Evolutionary conservation across 2,888 invertebrate genomes (phyloP).

Genomic region (Polyploca ridens): DNA sequence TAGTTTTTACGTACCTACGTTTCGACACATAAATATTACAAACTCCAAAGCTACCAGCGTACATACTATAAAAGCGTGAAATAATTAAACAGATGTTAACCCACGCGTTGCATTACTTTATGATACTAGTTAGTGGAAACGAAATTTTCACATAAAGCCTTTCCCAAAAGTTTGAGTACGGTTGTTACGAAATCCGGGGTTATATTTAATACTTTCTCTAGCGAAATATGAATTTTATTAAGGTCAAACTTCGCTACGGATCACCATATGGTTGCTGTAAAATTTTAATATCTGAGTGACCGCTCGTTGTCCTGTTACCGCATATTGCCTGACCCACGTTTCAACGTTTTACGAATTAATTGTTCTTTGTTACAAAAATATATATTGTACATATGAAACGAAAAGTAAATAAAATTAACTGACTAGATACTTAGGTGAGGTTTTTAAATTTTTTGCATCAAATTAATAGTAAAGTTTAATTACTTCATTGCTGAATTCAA

Average conservation of each 20-base stretch:
- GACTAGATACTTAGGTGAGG: no score
- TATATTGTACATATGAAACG: no score
- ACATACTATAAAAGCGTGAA: slow-evolving; percentile 1
- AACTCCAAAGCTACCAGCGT: background rate
- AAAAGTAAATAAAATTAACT: no score
- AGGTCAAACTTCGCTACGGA: slow-evolving; percentile 33
- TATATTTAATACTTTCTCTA: slow-evolving; percentile 32
- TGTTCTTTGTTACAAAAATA: background rate
- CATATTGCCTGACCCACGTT: background rate
- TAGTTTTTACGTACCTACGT: no score
- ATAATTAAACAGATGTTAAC: background rate
- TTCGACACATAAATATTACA: background rate
- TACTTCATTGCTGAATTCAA: no score
- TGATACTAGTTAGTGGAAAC: slow-evolving; percentile 17
- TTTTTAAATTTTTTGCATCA: no score
- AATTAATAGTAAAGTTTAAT: no score
- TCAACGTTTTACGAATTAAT: background rate
- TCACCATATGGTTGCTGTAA: slow-evolving; percentile 24
- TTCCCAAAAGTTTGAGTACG: slow-evolving; percentile 41
- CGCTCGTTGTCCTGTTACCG: slow-evolving; percentile 3
- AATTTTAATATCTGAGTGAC: slow-evolving; percentile 27
- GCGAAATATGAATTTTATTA: slow-evolving; percentile 45
- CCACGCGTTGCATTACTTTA: slow-evolving; percentile 6
- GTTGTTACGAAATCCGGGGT: slow-evolving; percentile 30
- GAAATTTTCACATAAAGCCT: slow-evolving; percentile 36